A percentile compares a stretch with the other conserved stretches of the same genome.
Evolutionary conservation across 2,113 vertebrate species (phyloP).

Genomic region (Mola mola): DNA sequence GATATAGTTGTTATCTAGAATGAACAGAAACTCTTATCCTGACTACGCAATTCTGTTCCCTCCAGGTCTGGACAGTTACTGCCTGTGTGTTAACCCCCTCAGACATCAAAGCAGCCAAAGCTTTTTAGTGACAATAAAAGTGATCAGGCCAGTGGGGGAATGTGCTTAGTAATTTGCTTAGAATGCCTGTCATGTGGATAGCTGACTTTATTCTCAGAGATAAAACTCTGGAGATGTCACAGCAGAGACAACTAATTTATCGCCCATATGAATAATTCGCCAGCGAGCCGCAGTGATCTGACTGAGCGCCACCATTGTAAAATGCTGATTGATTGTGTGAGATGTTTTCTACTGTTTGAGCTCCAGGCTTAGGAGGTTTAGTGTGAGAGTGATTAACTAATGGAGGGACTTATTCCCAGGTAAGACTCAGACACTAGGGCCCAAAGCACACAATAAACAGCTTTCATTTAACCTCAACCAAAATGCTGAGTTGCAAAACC

Average conservation of each 20-base stretch:
- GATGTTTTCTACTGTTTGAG: constrained; percentile 47
- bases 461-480: constrained; percentile 46
- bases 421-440: constrained; percentile 52
- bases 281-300: constrained; percentile 10
- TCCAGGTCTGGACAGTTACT: constrained; percentile 41
- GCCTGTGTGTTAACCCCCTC: constrained; percentile 21
- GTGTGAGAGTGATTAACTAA: constrained; percentile 77
- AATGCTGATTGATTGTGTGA: constrained; percentile 66
- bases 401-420: constrained; percentile 75
- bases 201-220: constrained; percentile 55
- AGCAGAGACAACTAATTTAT: constrained; percentile 60
- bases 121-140: constrained; percentile 65
- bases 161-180: constrained; percentile 72
- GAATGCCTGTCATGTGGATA: constrained; percentile 67
- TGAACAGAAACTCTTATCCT: constrained; percentile 49
- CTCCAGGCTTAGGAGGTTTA: constrained; percentile 69
- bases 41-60: constrained; percentile 15
- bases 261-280: constrained; percentile 34
- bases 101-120: constrained; percentile 44
- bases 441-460: constrained; percentile 51
- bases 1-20: constrained; percentile 51
- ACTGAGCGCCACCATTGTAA: constrained; percentile 19
- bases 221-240: constrained; percentile 71
- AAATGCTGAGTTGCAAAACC: constrained; percentile 51
- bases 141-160: constrained; percentile 50